A percentile compares a stretch with the other conserved stretches of the same genome.
Evolutionary conservation across 1,140 invertebrate genomes (phyloP).

Genomic region (Pomacea maculata): DNA sequence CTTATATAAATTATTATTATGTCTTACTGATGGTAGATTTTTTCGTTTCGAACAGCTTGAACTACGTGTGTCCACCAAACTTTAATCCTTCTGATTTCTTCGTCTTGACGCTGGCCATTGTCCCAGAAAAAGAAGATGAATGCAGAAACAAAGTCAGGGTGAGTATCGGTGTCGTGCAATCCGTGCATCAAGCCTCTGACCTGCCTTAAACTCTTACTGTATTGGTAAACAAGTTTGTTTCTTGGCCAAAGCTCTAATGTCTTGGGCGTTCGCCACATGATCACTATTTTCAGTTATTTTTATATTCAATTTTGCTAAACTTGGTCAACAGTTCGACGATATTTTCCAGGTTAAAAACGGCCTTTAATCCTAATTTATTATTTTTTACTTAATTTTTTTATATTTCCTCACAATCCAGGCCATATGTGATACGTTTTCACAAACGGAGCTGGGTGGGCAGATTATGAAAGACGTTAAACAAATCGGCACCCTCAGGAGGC

Average conservation of each 20-base stretch:
- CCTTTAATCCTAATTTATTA: too few relatives aligned
- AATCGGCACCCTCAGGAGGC: background rate
- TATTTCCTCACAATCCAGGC: background rate
- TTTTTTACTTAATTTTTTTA: too few relatives aligned
- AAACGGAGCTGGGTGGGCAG: background rate
- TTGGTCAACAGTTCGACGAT: too few relatives aligned
- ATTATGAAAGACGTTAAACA: background rate
- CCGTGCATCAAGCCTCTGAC: too few relatives aligned
- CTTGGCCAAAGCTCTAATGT: too few relatives aligned
- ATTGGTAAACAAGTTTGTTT: too few relatives aligned
- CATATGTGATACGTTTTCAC: constrained; percentile 17
- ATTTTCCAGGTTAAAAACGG: too few relatives aligned
- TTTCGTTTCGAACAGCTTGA: constrained; percentile 50
- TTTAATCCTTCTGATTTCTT: constrained; percentile 97
- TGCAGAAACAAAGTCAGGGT: constrained; percentile 50
- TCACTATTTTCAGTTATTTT: too few relatives aligned
- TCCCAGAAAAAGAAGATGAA: constrained; percentile 81
- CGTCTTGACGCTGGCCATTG: constrained; percentile 88
- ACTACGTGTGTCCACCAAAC: constrained; percentile 72
- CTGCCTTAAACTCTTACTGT: too few relatives aligned
- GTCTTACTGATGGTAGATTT: background rate
- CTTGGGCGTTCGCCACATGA: too few relatives aligned
- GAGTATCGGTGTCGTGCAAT: background rate
- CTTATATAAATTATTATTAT: too few relatives aligned
- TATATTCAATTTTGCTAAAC: too few relatives aligned